A percentile compares a stretch with the other conserved stretches of the same genome.
phyloP scores from a whole-genome alignment of 2,113 vertebrate species.

The Takifugu flavidus region DNA sequence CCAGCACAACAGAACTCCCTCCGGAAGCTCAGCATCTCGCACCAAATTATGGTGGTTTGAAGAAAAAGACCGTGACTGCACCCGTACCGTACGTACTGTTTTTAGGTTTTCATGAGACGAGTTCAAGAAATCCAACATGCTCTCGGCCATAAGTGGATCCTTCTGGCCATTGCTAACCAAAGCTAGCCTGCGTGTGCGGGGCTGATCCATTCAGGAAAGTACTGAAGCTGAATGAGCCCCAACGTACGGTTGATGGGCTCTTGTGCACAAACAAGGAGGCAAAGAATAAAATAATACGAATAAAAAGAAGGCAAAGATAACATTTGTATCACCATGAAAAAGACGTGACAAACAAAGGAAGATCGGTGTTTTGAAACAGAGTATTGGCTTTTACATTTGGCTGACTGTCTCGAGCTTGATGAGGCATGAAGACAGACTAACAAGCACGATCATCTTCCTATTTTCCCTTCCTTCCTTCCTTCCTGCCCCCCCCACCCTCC shows the following conservation, averaged over 20 bases:
- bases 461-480: slow-evolving; percentile 10
- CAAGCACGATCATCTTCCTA: slow-evolving; percentile 52
- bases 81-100: no score
- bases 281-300: no score
- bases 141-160: no score
- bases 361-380: slow-evolving; percentile 47
- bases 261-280: background rate
- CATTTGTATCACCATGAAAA: background rate
- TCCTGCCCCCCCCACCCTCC: background rate
- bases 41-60: background rate
- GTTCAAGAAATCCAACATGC: no score
- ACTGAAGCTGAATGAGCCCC: no score
- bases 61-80: background rate
- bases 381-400: slow-evolving; percentile 47
- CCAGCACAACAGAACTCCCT: background rate
- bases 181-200: no score
- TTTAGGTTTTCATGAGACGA: no score
- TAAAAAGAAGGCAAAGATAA: no score
- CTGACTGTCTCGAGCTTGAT: slow-evolving; percentile 57
- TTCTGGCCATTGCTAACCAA: no score
- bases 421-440: slow-evolving; percentile 63
- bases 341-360: slow-evolving; percentile 6
- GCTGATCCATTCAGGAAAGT: no score
- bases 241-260: no score
- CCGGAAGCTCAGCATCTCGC: background rate